Percentiles rank a stretch among this genome's conserved stretches.
Conservation (phyloP, 1,140 invertebrate genomes). For the Potamilus streckersoni region DNA sequence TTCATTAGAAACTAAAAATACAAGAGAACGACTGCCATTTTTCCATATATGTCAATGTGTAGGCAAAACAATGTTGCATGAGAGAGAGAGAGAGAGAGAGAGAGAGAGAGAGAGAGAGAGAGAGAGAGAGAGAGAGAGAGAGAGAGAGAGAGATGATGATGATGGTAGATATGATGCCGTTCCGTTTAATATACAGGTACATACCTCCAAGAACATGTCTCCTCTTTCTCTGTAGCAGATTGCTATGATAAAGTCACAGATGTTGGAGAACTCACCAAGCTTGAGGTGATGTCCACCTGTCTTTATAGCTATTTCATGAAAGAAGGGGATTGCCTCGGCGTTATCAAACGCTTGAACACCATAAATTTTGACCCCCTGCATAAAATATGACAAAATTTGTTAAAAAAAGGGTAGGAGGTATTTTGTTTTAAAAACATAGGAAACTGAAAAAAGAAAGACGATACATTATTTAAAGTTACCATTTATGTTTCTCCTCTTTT, state of each 20-base stretch:
- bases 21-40: too few species aligned
- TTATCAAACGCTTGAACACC: constrained; percentile 41
- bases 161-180: background rate
- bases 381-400: background rate
- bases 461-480: background rate
- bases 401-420: background rate
- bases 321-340: constrained; percentile 37
- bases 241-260: constrained; percentile 55
- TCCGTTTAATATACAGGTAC: background rate
- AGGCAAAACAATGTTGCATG: too few species aligned
- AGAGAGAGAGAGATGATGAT: too few species aligned
- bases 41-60: too few species aligned
- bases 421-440: background rate
- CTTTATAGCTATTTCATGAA: constrained; percentile 34
- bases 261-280: constrained; percentile 41
- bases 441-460: background rate
- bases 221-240: constrained; percentile 55
- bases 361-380: constrained; percentile 52
- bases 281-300: constrained; percentile 52
- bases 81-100: too few species aligned
- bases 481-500: background rate
- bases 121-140: too few species aligned
- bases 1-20: too few species aligned
- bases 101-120: too few species aligned
- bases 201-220: constrained; percentile 43